Percentiles rank a stretch among this genome's conserved stretches.
These are phyloP conservation scores for Polyergus mexicanus DNA, from an alignment of 1,140 invertebrate species.

Conservation along the genomic window DNA sequence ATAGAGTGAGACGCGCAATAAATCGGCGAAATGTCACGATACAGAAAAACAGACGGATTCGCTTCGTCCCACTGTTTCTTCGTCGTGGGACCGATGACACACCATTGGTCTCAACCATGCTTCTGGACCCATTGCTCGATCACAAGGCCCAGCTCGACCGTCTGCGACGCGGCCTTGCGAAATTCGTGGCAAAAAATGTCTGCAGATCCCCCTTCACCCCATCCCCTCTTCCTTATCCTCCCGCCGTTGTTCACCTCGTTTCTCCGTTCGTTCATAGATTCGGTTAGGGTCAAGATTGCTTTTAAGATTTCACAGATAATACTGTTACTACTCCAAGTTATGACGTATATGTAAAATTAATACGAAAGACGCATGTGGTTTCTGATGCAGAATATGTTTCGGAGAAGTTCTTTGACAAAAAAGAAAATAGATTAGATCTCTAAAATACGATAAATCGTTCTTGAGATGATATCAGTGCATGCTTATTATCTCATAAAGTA, in stretches of 20 bases:
- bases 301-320: conserved; percentile 16
- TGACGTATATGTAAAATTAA: conserved; percentile 7
- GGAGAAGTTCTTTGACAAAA: background rate
- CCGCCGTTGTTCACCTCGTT: background rate
- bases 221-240: conserved; percentile 41
- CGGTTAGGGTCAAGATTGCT: conserved; percentile 42
- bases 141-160: conserved; percentile 67
- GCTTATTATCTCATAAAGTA: background rate
- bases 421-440: background rate
- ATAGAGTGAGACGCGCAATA: conserved; percentile 69
- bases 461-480: background rate
- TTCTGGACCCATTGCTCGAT: conserved; percentile 64
- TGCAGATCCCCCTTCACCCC: conserved; percentile 46
- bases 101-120: conserved; percentile 70
- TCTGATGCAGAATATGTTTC: background rate
- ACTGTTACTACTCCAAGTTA: conserved; percentile 6
- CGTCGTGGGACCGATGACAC: conserved; percentile 74
- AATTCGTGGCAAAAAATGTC: conserved; percentile 69
- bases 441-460: background rate
- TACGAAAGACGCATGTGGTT: background rate
- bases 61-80: conserved; percentile 71
- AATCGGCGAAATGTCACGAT: conserved; percentile 73
- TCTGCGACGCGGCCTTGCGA: conserved; percentile 72
- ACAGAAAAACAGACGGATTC: conserved; percentile 70
- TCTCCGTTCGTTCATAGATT: conserved; percentile 39